Evolutionary conservation across 2,888 invertebrate genomes (phyloP).

Genomic region (Julus scandinavius): DNA sequence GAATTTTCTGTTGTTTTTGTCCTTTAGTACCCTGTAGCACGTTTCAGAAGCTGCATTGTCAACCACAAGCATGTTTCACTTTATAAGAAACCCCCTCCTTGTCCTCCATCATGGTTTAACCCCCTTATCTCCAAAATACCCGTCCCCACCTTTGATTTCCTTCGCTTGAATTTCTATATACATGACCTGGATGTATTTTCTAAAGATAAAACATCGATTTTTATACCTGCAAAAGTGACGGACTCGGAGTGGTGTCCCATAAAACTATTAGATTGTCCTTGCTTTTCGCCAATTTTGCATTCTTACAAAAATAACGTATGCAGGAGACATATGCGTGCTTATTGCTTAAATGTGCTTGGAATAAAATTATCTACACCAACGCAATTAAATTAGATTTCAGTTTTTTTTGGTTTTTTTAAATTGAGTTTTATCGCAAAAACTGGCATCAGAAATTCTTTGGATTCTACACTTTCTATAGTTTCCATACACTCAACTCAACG

Average conservation of each 20-base stretch:
- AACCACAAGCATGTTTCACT: slow-evolving; percentile 21
- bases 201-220: neutral
- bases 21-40: too few species aligned
- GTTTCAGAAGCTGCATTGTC: neutral
- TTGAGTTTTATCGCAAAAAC: neutral
- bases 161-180: neutral
- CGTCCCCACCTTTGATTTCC: neutral
- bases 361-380: neutral
- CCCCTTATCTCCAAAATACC: neutral
- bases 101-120: neutral
- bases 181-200: neutral
- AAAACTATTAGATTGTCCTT: neutral
- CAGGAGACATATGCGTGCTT: neutral
- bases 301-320: neutral
- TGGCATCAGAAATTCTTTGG: too few species aligned
- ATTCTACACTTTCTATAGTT: too few species aligned
- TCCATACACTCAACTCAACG: too few species aligned
- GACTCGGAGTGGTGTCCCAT: neutral
- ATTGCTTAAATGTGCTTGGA: slow-evolving; percentile 5
- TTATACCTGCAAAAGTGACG: neutral
- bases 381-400: neutral
- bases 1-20: neutral
- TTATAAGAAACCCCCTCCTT: neutral
- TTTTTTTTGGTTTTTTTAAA: neutral
- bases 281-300: neutral